These are phyloP conservation scores for Rhinoptilus africanus DNA, from an alignment of 2,113 vertebrate genomes.

Conservation along the genomic window DNA sequence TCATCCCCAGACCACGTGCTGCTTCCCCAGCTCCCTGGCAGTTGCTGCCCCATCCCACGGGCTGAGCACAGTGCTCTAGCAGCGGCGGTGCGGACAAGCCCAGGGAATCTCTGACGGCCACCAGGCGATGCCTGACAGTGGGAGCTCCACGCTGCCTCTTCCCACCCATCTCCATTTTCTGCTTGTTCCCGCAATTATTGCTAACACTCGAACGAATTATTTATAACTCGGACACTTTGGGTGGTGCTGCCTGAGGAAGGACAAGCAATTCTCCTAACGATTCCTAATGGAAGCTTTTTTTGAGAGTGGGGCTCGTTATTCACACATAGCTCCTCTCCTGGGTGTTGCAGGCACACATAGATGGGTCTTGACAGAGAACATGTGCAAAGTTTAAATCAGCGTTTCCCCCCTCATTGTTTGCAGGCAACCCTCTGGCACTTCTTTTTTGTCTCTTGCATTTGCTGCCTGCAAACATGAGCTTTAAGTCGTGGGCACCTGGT, in stretches of 20 bases:
- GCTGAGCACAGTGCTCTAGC: rapidly evolving
- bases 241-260: not conserved
- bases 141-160: not conserved
- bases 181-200: not conserved
- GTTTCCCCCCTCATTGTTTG: not conserved
- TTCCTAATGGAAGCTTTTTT: not conserved
- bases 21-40: not conserved
- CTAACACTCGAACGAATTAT: not conserved
- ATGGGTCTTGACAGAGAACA: not conserved
- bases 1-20: not conserved
- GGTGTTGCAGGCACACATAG: not conserved
- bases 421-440: not conserved
- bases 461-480: not conserved
- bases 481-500: not conserved
- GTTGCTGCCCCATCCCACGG: not conserved
- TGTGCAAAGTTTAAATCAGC: not conserved
- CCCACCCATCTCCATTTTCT: not conserved
- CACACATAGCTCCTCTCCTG: not conserved
- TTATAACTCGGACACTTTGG: not conserved
- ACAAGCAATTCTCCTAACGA: not conserved
- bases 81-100: not conserved
- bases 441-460: not conserved
- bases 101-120: not conserved
- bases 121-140: not conserved
- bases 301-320: not conserved